Evolutionary conservation across 2,113 vertebrate species (phyloP).

Genomic region (Equus quagga): DNA sequence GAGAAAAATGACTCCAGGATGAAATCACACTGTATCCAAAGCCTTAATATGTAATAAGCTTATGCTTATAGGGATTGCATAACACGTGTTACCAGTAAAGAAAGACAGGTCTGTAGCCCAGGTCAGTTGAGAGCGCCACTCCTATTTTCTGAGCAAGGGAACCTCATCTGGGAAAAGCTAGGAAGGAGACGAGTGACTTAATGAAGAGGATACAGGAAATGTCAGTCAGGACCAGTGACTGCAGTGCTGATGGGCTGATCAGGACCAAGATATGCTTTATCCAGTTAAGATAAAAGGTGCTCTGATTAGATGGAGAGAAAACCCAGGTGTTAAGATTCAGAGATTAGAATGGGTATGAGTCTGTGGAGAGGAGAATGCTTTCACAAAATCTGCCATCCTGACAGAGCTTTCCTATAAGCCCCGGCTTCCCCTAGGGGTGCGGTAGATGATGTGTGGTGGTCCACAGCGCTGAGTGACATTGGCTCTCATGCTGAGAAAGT

Average conservation of each 20-base stretch:
- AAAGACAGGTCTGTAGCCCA: background rate
- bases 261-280: constrained; percentile 21
- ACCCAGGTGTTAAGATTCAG: constrained; percentile 40
- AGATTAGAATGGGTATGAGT: background rate
- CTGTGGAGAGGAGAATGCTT: background rate
- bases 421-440: background rate
- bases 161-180: background rate
- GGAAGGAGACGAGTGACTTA: background rate
- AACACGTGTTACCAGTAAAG: background rate
- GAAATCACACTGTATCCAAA: background rate
- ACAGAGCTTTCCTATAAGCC: background rate
- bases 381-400: background rate
- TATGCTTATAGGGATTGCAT: background rate
- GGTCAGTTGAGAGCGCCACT: background rate
- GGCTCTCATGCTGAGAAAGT: background rate
- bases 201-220: background rate
- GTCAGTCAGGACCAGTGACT: constrained; percentile 42
- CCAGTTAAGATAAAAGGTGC: constrained; percentile 45
- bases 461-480: background rate
- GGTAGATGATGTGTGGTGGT: fast-evolving
- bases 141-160: constrained; percentile 59
- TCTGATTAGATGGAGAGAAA: constrained; percentile 53
- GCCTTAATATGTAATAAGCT: background rate
- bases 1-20: background rate
- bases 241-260: background rate